phyloP scores from a whole-genome alignment of 2,888 invertebrate species.

The Protodeltote pygarga region DNA sequence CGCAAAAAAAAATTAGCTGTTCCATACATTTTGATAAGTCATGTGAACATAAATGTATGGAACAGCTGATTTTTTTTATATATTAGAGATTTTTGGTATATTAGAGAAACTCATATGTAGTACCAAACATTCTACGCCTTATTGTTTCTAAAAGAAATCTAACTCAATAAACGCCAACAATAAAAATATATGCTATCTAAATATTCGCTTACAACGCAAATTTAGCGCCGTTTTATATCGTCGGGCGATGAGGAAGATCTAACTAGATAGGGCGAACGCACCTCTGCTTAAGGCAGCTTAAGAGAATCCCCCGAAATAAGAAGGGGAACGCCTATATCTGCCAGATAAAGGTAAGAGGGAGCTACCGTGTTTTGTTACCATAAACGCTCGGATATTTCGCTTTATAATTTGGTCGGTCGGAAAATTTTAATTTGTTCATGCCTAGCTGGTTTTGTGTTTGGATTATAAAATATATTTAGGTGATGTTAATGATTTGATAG shows the following conservation, averaged over 20 bases:
- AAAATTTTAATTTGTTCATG: constrained; percentile 41
- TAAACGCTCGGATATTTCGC: constrained; percentile 21
- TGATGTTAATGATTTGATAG: no score
- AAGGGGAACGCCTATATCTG: constrained; percentile 36
- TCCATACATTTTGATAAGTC: no score
- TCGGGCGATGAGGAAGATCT: constrained; percentile 38
- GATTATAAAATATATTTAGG: constrained; percentile 2
- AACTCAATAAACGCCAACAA: neutral
- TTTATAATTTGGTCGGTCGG: constrained; percentile 39
- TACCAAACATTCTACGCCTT: no score
- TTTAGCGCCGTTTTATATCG: constrained; percentile 31
- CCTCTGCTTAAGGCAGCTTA: constrained; percentile 62
- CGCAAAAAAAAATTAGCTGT: no score
- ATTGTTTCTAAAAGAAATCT: no score
- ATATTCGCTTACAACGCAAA: constrained; percentile 20
- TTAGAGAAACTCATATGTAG: no score
- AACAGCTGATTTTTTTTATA: no score
- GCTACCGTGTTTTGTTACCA: constrained; percentile 25
- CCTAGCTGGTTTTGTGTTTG: neutral
- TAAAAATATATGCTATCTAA: neutral
- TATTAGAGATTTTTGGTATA: no score
- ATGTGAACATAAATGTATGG: no score
- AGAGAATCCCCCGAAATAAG: constrained; percentile 42
- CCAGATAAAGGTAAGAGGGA: constrained; percentile 39
- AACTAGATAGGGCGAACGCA: constrained; percentile 53